Conservation (phyloP, 2,888 invertebrate genomes). For the Tholera decimalis region DNA sequence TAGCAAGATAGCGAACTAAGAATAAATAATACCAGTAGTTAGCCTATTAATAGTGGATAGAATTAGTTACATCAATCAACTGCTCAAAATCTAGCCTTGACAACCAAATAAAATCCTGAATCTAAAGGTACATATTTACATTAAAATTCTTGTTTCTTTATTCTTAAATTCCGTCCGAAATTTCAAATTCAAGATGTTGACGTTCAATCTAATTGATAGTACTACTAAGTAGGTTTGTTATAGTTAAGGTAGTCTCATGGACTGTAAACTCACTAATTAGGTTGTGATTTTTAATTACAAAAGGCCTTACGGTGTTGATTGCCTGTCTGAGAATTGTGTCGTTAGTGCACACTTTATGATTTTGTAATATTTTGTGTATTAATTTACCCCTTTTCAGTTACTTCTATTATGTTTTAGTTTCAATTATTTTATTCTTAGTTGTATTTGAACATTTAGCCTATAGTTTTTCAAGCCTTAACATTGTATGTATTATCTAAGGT, state of each 20-base stretch:
- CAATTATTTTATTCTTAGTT: neutral
- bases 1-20: neutral
- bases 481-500: conserved; percentile 5
- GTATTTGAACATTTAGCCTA: neutral
- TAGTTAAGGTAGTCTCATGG: conserved; percentile 47
- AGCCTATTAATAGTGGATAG: neutral
- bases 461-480: neutral
- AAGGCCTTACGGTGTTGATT: conserved; percentile 21
- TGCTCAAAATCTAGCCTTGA: neutral
- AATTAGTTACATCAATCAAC: neutral
- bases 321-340: conserved; percentile 3
- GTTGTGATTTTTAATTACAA: conserved; percentile 62
- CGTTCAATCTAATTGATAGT: conserved; percentile 40
- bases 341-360: neutral
- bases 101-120: conserved; percentile 6
- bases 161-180: conserved; percentile 16
- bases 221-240: conserved; percentile 16
- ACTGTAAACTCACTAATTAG: conserved; percentile 62
- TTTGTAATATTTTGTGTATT: neutral
- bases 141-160: neutral
- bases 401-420: neutral
- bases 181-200: neutral
- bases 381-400: neutral
- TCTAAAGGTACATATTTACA: neutral
- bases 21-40: neutral